Evolutionary conservation across 1,140 invertebrate genomes (phyloP).

Genomic region (Aplysia californica): DNA sequence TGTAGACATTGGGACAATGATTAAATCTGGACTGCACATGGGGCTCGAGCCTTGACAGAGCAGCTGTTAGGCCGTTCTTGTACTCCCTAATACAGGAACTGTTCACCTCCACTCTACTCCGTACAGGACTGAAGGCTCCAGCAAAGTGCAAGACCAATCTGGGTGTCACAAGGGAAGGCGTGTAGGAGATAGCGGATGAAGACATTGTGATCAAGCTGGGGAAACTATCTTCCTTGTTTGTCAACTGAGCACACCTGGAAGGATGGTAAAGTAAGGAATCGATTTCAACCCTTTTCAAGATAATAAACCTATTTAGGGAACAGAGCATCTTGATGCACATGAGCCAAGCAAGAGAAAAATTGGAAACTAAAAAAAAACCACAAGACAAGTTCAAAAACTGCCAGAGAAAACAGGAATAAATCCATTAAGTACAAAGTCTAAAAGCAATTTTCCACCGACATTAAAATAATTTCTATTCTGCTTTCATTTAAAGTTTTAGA

Average conservation of each 20-base stretch:
- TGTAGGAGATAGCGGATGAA: not conserved
- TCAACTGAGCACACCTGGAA: not conserved
- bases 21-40: slow-evolving; percentile 10
- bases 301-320: too few relatives aligned
- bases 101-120: not conserved
- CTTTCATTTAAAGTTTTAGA: too few relatives aligned
- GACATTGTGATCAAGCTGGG: not conserved
- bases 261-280: not conserved
- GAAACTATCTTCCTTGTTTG: not conserved
- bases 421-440: too few relatives aligned
- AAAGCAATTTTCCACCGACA: too few relatives aligned
- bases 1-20: not conserved
- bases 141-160: slow-evolving; percentile 22
- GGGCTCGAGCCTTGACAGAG: slow-evolving; percentile 17
- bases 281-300: not conserved
- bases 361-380: too few relatives aligned
- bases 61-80: not conserved
- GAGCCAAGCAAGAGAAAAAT: not conserved
- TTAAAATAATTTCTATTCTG: too few relatives aligned
- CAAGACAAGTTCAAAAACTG: too few relatives aligned
- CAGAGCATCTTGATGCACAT: not conserved
- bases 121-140: slow-evolving; percentile 15
- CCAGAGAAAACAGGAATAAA: too few relatives aligned
- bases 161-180: slow-evolving; percentile 22
- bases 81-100: slow-evolving; percentile 30